These are phyloP conservation scores for Anagyrus pseudococci DNA, from an alignment of 2,888 invertebrate genomes.

Conservation along the genomic window DNA sequence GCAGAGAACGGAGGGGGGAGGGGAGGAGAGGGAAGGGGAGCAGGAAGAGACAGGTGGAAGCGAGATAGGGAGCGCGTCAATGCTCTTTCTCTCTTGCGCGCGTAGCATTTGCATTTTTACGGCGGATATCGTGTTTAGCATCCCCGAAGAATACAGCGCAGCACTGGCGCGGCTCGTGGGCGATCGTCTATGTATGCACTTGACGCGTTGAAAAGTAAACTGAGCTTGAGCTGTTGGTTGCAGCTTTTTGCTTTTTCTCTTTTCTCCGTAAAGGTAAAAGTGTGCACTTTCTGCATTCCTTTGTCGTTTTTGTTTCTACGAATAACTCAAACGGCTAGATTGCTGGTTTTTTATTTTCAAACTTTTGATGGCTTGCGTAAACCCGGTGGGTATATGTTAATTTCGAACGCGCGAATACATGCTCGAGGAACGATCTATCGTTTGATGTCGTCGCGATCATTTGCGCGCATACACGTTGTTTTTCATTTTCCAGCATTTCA, in stretches of 20 bases:
- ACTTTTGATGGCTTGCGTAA: constrained; percentile 20
- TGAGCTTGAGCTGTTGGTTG: not conserved
- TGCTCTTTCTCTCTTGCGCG: not conserved
- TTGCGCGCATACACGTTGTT: no score
- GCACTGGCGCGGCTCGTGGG: no score
- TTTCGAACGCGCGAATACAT: constrained; percentile 2
- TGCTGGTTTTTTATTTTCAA: constrained; percentile 4
- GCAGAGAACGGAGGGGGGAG: no score
- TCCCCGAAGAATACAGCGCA: constrained; percentile 22
- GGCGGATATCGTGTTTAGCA: constrained; percentile 32
- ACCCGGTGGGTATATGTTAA: constrained; percentile 21
- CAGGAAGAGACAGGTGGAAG: no score
- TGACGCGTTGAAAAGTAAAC: not conserved
- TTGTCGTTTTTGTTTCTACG: no score
- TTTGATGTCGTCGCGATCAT: no score
- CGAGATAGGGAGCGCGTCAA: constrained; percentile 4
- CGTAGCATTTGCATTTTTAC: constrained; percentile 34
- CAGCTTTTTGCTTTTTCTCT: not conserved
- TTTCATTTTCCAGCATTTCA: no score
- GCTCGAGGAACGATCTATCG: constrained; percentile 1
- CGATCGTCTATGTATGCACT: constrained; percentile 4
- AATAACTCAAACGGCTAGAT: no score
- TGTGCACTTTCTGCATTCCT: no score
- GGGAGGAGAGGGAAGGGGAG: no score
- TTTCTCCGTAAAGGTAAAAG: not conserved